Evolutionary conservation across 1,140 invertebrate genomes (phyloP).

Genomic region (Drosophila subobscura): DNA sequence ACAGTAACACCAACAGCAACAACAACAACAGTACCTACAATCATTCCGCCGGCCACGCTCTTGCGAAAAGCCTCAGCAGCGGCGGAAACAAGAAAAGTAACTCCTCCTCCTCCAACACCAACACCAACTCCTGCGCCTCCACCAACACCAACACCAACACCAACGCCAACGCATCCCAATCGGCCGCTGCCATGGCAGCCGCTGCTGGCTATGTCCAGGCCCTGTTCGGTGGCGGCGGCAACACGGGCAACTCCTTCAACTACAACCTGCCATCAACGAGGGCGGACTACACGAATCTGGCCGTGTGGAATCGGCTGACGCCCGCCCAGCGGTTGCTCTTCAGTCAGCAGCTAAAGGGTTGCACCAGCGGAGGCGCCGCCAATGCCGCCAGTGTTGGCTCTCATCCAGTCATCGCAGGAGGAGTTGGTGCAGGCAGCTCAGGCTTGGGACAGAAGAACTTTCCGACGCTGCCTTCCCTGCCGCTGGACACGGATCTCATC

Average conservation of each 20-base stretch:
- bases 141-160: background rate
- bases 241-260: constrained; percentile 54
- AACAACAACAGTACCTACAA: constrained; percentile 22
- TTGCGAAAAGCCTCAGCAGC: constrained; percentile 16
- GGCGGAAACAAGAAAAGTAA: constrained; percentile 19
- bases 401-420: background rate
- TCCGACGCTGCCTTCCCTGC: constrained; percentile 71
- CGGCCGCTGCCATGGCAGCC: constrained; percentile 45
- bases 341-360: constrained; percentile 74
- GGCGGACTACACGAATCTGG: constrained; percentile 73
- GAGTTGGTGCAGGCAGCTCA: background rate
- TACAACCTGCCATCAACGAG: constrained; percentile 70
- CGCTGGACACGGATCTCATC: constrained; percentile 76
- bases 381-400: background rate
- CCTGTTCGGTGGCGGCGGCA: constrained; percentile 33
- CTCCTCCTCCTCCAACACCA: constrained; percentile 30
- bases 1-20: constrained; percentile 46
- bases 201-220: constrained; percentile 66
- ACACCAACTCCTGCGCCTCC: background rate
- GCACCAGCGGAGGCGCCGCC: background rate
- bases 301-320: constrained; percentile 78
- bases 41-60: constrained; percentile 21
- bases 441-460: constrained; percentile 36
- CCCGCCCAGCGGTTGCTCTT: constrained; percentile 68
- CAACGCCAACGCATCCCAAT: constrained; percentile 9